These are phyloP conservation scores for Gerris buenoi DNA, from an alignment of 1,140 invertebrate species.

Conservation along the genomic window DNA sequence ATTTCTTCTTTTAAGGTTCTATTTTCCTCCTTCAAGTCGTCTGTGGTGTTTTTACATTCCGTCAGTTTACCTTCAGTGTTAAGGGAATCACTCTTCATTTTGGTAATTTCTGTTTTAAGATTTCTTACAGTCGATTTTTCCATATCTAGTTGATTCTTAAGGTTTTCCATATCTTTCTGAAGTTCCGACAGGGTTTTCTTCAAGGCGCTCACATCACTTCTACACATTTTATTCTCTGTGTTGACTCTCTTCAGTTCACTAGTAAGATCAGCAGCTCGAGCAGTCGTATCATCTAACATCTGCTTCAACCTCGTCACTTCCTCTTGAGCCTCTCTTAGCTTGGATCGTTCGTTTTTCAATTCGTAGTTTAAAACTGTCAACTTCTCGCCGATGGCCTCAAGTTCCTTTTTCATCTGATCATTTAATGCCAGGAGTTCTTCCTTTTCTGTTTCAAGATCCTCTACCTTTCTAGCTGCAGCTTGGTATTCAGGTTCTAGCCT, in stretches of 20 bases:
- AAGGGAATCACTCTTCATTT: not conserved
- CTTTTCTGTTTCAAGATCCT: not conserved
- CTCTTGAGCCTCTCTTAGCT: not conserved
- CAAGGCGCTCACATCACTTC: not conserved
- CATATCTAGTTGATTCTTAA: not conserved
- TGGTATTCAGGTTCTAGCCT: not conserved
- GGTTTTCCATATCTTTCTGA: not conserved
- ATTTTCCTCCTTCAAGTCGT: not conserved
- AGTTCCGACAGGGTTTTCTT: constrained; percentile 2
- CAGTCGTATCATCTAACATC: constrained; percentile 1
- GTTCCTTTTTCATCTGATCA: constrained; percentile 3
- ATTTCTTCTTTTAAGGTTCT: constrained; percentile 6
- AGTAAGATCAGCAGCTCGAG: not conserved
- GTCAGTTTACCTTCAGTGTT: not conserved
- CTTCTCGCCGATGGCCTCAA: not conserved
- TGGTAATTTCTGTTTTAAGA: not conserved
- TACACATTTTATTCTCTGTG: constrained; percentile 2
- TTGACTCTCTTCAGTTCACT: constrained; percentile 6
- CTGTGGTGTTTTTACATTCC: not conserved
- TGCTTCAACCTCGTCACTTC: constrained; percentile 1
- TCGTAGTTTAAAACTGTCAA: not conserved
- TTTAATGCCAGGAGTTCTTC: constrained; percentile 6
- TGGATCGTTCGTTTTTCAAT: not conserved
- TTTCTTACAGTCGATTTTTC: constrained; percentile 1
- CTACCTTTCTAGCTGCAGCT: not conserved